Evolutionary conservation across 2,113 vertebrate genomes (phyloP).

Genomic region (Labeo catla): DNA sequence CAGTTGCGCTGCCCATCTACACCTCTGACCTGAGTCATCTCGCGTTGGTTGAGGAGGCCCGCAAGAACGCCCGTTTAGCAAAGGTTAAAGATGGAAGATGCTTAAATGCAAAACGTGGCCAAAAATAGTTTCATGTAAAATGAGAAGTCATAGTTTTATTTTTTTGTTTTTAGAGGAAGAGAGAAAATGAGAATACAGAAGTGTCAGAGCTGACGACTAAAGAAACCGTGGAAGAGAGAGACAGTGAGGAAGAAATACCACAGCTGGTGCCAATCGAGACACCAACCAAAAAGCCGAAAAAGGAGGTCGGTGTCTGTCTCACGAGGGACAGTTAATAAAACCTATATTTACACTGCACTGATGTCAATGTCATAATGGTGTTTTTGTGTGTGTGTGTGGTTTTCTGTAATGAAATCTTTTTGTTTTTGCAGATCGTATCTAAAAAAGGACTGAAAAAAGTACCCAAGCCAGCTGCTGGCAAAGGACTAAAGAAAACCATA

Average conservation of each 20-base stretch:
- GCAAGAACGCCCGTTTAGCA: neutral
- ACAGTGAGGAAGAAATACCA: conserved; percentile 69
- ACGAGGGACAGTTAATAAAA: neutral
- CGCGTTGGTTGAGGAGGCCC: conserved; percentile 55
- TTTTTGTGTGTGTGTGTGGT: neutral
- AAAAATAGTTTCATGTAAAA: neutral
- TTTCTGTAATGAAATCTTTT: neutral
- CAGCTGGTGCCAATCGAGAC: conserved; percentile 73
- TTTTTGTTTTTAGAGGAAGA: conserved; percentile 9
- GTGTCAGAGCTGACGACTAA: neutral
- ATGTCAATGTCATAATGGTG: neutral
- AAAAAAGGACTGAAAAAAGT: conserved; percentile 63
- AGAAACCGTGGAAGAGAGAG: neutral
- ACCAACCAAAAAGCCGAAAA: conserved; percentile 68
- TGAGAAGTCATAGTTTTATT: neutral
- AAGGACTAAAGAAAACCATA: conserved; percentile 50
- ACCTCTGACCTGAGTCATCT: conserved; percentile 72
- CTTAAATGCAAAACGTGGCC: neutral
- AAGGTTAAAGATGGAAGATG: conserved; percentile 6
- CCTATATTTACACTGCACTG: neutral
- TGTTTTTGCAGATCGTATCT: conserved; percentile 43
- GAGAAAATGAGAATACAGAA: neutral
- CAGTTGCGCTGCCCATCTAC: conserved; percentile 84
- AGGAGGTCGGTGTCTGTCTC: conserved; percentile 63
- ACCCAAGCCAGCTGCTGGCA: conserved; percentile 40